Evolutionary conservation across 2,113 vertebrate genomes (phyloP).

Genomic region (Balaeniceps rex): DNA sequence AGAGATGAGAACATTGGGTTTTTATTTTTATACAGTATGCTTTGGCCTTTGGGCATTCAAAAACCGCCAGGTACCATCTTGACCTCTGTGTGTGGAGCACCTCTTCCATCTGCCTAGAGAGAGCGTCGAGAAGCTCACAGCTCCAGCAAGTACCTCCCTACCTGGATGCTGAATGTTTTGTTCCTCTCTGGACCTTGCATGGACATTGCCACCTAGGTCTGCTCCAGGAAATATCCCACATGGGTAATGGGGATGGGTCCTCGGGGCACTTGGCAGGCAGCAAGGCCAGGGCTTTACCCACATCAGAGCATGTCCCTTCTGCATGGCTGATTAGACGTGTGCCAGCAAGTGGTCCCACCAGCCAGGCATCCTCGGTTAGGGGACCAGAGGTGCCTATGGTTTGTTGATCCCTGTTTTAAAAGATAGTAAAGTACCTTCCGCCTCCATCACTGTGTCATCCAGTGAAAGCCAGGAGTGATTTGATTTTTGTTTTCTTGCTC

Average conservation of each 20-base stretch:
- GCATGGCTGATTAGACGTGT: not conserved
- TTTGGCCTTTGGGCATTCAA: not conserved
- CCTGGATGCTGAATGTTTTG: not conserved
- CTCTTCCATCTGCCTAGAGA: not conserved
- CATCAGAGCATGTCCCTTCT: not conserved
- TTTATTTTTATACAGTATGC: not conserved
- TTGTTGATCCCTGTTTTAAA: not conserved
- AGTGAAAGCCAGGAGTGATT: not conserved
- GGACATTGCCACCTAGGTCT: not conserved
- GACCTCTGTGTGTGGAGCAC: not conserved
- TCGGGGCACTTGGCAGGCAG: not conserved
- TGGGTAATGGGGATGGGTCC: not conserved
- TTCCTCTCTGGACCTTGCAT: not conserved
- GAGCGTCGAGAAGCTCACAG: fast-evolving
- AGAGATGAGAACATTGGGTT: not conserved
- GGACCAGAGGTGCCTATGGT: not conserved
- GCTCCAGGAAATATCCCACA: not conserved
- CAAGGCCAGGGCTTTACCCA: not conserved
- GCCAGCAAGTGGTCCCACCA: not conserved
- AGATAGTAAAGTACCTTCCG: not conserved
- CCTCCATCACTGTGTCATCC: not conserved
- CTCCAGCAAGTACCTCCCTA: not conserved
- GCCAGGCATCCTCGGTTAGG: fast-evolving
- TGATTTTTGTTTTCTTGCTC: not conserved
- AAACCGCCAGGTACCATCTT: not conserved